Evolutionary conservation across 2,113 vertebrate genomes (phyloP).

Genomic region (Phoenicopterus ruber): DNA sequence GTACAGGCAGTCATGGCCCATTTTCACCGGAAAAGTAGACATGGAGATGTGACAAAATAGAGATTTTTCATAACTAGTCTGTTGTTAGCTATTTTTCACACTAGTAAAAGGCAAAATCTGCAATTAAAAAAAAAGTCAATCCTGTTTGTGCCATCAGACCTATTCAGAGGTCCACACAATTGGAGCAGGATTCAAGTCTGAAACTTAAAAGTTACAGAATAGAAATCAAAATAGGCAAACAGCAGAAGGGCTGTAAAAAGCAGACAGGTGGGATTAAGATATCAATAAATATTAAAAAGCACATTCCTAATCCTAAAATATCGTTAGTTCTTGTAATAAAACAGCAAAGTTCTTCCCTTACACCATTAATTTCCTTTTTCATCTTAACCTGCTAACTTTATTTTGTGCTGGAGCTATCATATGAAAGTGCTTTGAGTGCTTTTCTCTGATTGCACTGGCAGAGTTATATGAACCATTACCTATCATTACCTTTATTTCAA

Average conservation of each 20-base stretch:
- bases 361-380: neutral
- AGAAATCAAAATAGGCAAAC: neutral
- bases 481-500: slow-evolving; percentile 46
- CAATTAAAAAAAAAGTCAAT: neutral
- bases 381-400: neutral
- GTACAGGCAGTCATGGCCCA: neutral
- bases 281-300: neutral
- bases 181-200: neutral
- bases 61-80: neutral
- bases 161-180: neutral
- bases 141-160: neutral
- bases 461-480: slow-evolving; percentile 36
- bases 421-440: neutral
- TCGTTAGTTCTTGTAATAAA: neutral
- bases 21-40: neutral
- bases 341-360: neutral
- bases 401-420: neutral
- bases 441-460: neutral
- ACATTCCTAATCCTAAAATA: neutral
- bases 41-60: neutral
- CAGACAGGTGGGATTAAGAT: neutral
- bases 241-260: neutral
- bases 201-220: neutral
- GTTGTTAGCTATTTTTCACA: neutral
- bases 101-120: neutral